Evolutionary conservation across 1,140 invertebrate species (phyloP), one percentile per base, ranked within the genome.

Genomic region (Eciton burchellii): DNA sequence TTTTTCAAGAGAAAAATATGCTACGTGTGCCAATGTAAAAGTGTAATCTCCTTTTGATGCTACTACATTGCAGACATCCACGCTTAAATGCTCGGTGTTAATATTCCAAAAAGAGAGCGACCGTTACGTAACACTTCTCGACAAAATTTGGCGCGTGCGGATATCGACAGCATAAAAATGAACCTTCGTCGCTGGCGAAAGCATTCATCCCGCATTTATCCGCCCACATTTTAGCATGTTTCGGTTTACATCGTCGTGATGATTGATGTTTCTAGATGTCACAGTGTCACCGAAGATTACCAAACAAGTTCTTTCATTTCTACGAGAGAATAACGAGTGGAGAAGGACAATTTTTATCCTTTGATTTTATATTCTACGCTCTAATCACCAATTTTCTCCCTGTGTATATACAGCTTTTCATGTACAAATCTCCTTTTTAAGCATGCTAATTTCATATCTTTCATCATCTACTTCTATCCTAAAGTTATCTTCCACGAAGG

Each of bases 111-210:
- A 86, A 76, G 79, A 77, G 76, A 86, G 76, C 62, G 1, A 16
- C 14, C 77, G 65, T 85, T 85, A 47, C 60, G 66, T 82, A 60
- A 86, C 24, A 41, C 3, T 19, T 8, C 6, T 35, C n/a, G 12
- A 19, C 52, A 26, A 52, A 71, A 57, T 54, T 82, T 82, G 77
- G 47, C 52, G 35, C 59, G 35, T 24, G 41, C 12, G 45, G 70
- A 71, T n/a, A n/a, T 71, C 52, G 60, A 60, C 71, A 83, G 63
- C 60, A 77, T 49, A 68, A 82, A 62, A 74, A 74, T 41, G 71
- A 54, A 86, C 79, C 82, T 86, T 86, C 77, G 71, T 84, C 52
- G 71, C 41, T 19, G 29, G 77, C 45, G 85, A 86, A 86, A 86
- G 85, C 26, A 29, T n/a, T n/a, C n/a, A n/a, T 14, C 12, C 19